Evolutionary conservation across 1,140 invertebrate species (phyloP).

Genomic region (Hermetia illucens): DNA sequence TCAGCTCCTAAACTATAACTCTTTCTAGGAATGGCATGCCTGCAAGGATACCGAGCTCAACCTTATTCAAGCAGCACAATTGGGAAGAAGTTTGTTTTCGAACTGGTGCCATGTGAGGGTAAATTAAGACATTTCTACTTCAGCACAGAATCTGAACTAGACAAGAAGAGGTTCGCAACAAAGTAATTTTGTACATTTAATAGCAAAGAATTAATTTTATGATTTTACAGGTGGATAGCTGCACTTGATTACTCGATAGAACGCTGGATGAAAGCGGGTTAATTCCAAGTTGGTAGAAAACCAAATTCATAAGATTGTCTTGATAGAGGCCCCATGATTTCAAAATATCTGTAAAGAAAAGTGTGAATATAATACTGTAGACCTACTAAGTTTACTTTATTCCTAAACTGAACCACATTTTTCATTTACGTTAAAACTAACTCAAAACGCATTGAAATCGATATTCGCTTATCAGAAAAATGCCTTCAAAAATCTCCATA

Average conservation of each 20-base stretch:
- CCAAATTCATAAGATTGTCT: background rate
- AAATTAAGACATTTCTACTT: slow-evolving; percentile 83
- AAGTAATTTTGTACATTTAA: too few relatives aligned
- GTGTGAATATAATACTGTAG: background rate
- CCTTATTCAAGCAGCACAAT: slow-evolving; percentile 51
- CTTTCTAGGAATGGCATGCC: slow-evolving; percentile 64
- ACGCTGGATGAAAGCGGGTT: slow-evolving; percentile 86
- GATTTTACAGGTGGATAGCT: slow-evolving; percentile 78
- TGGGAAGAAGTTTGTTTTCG: slow-evolving; percentile 79
- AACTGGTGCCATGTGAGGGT: slow-evolving; percentile 73
- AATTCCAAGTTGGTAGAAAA: slow-evolving; percentile 26
- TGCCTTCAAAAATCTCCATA: background rate
- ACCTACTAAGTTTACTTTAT: background rate
- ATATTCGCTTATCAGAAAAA: background rate
- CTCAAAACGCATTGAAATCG: background rate
- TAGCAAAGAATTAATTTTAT: too few relatives aligned
- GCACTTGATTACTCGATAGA: slow-evolving; percentile 91
- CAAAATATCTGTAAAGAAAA: background rate
- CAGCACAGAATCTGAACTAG: slow-evolving; percentile 84
- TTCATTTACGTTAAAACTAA: too few relatives aligned
- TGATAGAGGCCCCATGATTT: background rate
- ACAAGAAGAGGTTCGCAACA: slow-evolving; percentile 70
- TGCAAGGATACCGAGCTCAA: slow-evolving; percentile 89
- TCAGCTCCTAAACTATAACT: too few relatives aligned
- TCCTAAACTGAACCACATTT: too few relatives aligned